Evolutionary conservation across 2,797 vertebrate species (phyloP).

Genomic region (Eulemur mongoz): DNA sequence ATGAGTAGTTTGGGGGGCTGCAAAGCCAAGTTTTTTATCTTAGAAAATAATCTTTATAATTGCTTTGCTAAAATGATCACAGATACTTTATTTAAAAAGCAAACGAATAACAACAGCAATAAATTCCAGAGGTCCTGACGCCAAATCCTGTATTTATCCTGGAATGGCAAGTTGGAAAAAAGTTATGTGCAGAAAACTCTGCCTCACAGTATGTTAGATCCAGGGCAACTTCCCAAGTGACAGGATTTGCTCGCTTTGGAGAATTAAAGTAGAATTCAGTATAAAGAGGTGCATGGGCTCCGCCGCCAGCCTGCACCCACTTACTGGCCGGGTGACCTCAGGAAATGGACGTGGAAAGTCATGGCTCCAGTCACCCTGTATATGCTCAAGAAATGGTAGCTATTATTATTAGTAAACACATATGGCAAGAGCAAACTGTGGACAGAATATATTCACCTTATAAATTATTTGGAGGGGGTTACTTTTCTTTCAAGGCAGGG

Average conservation of each 20-base stretch:
- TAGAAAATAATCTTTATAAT: conserved; percentile 15
- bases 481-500: not conserved
- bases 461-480: not conserved
- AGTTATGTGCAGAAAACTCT: not conserved
- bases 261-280: not conserved
- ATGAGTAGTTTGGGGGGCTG: not conserved
- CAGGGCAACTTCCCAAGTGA: not conserved
- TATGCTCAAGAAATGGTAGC: not conserved
- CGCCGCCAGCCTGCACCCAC: not conserved
- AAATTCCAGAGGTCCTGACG: not conserved
- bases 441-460: not conserved
- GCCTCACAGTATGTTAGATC: not conserved
- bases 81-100: not conserved
- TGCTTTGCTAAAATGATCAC: not conserved
- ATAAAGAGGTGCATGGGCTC: not conserved
- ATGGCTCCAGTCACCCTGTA: not conserved
- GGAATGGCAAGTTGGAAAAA: not conserved
- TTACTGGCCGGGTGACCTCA: not conserved
- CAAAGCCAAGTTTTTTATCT: not conserved
- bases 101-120: not conserved
- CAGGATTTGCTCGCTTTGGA: not conserved
- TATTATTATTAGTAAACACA: not conserved
- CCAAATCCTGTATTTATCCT: not conserved
- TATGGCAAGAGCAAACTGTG: not conserved
- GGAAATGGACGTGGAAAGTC: not conserved